Evolutionary conservation across 53 echinoderm and acorn worm species (phyloP).

Genomic region (Luidia sarsii): DNA sequence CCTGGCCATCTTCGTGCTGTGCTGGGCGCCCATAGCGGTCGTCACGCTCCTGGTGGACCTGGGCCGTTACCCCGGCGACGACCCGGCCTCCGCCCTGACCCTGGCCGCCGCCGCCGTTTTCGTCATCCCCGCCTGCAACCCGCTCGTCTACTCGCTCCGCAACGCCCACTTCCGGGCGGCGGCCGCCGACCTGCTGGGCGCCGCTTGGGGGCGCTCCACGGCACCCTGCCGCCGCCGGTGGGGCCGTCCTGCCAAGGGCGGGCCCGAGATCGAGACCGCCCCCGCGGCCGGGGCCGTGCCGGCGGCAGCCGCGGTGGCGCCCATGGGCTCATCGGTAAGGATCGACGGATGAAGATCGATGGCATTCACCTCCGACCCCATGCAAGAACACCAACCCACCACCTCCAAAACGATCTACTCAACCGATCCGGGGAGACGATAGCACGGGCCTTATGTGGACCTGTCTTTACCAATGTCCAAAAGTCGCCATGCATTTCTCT

Average conservation of each 20-base stretch:
- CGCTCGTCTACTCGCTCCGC: slow-evolving; percentile 45
- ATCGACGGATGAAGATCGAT: too few species aligned
- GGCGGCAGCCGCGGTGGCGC: too few species aligned
- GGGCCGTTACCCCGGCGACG: neutral
- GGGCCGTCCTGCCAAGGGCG: neutral
- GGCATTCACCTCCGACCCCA: too few species aligned
- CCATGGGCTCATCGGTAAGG: too few species aligned
- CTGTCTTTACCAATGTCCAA: too few species aligned
- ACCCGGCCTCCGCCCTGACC: neutral
- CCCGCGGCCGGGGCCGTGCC: too few species aligned
- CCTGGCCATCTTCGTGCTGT: slow-evolving; percentile 47
- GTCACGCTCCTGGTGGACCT: slow-evolving; percentile 2
- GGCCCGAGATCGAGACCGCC: neutral
- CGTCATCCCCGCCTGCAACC: slow-evolving; percentile 46
- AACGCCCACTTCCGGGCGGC: slow-evolving; percentile 50
- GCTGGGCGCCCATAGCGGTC: slow-evolving; percentile 51
- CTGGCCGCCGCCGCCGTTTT: slow-evolving; percentile 2
- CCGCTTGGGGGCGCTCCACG: neutral
- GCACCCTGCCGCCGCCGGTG: slow-evolving; percentile 8
- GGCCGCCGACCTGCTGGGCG: slow-evolving; percentile 28
- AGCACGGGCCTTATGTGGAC: too few species aligned
- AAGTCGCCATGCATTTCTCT: too few species aligned
- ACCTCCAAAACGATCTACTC: too few species aligned
- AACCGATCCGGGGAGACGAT: too few species aligned
- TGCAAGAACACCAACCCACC: too few species aligned